These are phyloP conservation scores for Xestia xanthographa DNA, from an alignment of 2,888 invertebrate genomes.

Conservation along the genomic window DNA sequence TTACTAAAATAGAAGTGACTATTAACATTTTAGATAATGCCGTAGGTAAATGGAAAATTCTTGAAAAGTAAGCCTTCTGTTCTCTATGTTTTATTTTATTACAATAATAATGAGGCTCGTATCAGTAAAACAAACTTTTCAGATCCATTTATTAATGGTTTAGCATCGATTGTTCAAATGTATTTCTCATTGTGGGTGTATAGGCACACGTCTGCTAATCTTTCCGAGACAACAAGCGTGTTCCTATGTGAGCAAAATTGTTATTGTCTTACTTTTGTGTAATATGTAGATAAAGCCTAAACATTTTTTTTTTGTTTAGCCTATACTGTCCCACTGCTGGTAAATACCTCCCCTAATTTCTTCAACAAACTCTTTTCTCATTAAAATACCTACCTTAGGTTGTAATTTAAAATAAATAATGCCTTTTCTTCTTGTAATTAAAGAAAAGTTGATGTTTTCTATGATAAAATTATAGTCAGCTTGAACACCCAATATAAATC, in stretches of 20 bases:
- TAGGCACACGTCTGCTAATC: neutral
- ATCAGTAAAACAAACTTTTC: slow-evolving; percentile 26
- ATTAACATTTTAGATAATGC: neutral
- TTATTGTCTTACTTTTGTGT: neutral
- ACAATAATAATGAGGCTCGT: neutral
- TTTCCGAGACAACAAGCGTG: no score
- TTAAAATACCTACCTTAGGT: no score
- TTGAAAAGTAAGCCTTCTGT: slow-evolving; percentile 19
- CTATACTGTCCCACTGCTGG: neutral
- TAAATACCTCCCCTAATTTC: no score
- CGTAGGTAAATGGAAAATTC: neutral
- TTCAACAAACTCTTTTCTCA: no score
- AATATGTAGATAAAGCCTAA: neutral
- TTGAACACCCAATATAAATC: no score
- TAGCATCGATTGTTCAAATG: slow-evolving; percentile 20
- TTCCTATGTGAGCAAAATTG: no score
- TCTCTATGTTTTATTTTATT: neutral
- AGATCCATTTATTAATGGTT: slow-evolving; percentile 24
- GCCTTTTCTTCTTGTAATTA: neutral
- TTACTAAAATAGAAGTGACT: neutral
- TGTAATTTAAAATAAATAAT: neutral
- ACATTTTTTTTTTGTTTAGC: neutral
- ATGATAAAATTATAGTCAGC: neutral
- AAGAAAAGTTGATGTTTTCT: neutral
- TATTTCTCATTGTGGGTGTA: neutral